Evolutionary conservation across 1,140 invertebrate species (phyloP).

Genomic region (Bombus sylvicola): DNA sequence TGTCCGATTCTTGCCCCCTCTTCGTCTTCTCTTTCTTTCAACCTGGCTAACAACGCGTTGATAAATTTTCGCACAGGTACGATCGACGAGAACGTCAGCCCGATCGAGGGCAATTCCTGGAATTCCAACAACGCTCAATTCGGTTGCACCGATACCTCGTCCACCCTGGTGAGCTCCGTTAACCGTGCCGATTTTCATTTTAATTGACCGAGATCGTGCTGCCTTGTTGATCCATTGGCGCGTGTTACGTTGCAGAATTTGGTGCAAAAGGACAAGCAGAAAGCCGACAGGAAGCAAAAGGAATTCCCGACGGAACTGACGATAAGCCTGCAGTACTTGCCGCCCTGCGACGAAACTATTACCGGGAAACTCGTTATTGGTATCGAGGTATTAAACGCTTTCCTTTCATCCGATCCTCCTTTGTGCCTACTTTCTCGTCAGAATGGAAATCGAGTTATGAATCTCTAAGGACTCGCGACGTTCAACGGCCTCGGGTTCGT

Average conservation of each 20-base stretch:
- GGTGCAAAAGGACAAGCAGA: constrained; percentile 70
- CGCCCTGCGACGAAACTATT: constrained; percentile 69
- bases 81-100: constrained; percentile 67
- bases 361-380: constrained; percentile 79
- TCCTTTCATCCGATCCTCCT: constrained; percentile 1
- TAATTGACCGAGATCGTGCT: background rate
- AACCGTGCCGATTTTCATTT: background rate
- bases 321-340: constrained; percentile 78
- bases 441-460: constrained; percentile 7
- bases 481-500: background rate
- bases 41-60: too few relatives aligned
- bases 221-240: constrained; percentile 5
- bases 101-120: constrained; percentile 65
- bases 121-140: constrained; percentile 70
- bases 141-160: constrained; percentile 71
- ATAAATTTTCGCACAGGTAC: constrained; percentile 63
- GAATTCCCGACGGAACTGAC: constrained; percentile 79
- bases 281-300: constrained; percentile 70
- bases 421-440: background rate
- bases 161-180: constrained; percentile 72
- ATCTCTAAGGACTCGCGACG: background rate
- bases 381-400: constrained; percentile 73
- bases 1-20: too few relatives aligned
- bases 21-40: too few relatives aligned
- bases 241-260: constrained; percentile 69